Conservation (phyloP, 2,113 vertebrate genomes). For the Phodopus roborovskii region DNA sequence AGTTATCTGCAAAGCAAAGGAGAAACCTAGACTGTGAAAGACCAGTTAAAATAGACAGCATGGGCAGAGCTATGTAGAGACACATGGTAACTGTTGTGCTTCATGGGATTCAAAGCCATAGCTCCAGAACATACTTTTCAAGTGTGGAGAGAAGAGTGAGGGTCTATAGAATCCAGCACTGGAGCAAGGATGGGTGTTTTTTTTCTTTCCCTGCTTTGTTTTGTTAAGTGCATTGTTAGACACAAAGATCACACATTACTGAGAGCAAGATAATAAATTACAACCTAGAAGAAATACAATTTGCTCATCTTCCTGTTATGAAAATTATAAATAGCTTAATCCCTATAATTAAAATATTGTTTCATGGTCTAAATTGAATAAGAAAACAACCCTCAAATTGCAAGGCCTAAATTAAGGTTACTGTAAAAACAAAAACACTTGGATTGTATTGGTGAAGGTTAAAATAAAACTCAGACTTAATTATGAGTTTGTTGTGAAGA, state of each 20-base stretch:
- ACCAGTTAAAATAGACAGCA: background rate
- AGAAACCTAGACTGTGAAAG: background rate
- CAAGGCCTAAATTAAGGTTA: constrained; percentile 74
- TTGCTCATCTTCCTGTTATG: constrained; percentile 72
- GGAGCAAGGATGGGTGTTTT: background rate
- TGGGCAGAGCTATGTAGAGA: background rate
- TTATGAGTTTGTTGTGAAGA: constrained; percentile 58
- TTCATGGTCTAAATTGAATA: constrained; percentile 42
- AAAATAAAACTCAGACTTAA: constrained; percentile 65
- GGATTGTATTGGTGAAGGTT: constrained; percentile 54
- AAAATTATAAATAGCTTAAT: constrained; percentile 68
- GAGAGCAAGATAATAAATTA: constrained; percentile 60
- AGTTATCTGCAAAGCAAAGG: constrained; percentile 19
- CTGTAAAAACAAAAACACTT: constrained; percentile 64
- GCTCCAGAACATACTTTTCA: constrained; percentile 47
- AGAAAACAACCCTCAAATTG: constrained; percentile 65
- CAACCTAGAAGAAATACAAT: constrained; percentile 54
- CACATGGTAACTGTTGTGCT: constrained; percentile 39
- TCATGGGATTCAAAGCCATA: background rate
- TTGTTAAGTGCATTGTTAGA: constrained; percentile 58
- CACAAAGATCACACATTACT: constrained; percentile 67
- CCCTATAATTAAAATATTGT: constrained; percentile 63
- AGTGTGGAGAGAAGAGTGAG: background rate
- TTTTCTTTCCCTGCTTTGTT: background rate
- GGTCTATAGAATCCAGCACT: background rate